These are phyloP conservation scores for Manacus vitellinus DNA, from an alignment of 2,113 vertebrate genomes.

Conservation along the genomic window DNA sequence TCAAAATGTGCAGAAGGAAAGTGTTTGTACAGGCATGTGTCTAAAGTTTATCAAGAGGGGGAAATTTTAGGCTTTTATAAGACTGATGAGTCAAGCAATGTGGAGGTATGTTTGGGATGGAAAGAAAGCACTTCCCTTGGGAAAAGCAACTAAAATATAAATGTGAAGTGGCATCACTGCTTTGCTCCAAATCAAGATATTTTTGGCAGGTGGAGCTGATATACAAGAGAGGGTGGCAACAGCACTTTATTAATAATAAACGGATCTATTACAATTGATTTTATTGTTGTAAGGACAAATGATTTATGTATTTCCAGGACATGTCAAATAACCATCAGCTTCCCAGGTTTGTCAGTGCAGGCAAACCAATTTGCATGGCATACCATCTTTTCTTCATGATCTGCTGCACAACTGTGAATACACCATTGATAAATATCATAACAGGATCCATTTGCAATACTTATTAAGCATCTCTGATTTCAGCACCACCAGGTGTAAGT, in stretches of 20 bases:
- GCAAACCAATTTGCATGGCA: background rate
- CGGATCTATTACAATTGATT: background rate
- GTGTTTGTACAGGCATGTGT: fast-evolving
- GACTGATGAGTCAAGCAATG: background rate
- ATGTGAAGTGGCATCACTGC: background rate
- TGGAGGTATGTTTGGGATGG: background rate
- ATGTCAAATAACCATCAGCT: background rate
- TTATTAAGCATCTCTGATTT: background rate
- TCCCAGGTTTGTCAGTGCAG: background rate
- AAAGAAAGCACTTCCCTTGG: background rate
- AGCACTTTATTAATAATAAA: background rate
- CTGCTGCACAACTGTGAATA: fast-evolving
- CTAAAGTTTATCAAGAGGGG: background rate
- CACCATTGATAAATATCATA: background rate
- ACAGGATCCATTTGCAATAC: background rate
- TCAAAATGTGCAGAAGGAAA: background rate
- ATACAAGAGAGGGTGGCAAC: background rate
- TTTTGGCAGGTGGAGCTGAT: background rate
- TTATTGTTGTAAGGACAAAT: background rate
- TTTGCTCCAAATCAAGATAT: background rate
- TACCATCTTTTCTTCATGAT: background rate
- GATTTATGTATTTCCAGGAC: background rate
- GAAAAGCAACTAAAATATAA: background rate
- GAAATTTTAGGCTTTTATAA: background rate
- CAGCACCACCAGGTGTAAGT: background rate